phyloP scores from a whole-genome alignment of 2,797 vertebrate genomes.

The Cirrhinus mrigala region DNA sequence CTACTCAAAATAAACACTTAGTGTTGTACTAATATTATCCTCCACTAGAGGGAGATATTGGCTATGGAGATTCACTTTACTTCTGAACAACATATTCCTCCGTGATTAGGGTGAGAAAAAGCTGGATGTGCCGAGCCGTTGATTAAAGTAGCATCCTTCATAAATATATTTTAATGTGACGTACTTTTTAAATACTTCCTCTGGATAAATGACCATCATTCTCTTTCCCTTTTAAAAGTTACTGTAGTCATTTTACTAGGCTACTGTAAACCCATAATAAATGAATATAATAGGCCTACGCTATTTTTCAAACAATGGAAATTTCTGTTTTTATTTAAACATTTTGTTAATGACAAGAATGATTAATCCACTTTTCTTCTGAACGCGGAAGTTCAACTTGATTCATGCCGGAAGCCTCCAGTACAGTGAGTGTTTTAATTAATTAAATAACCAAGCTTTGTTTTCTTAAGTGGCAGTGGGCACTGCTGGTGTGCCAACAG shows the following conservation, averaged over 20 bases:
- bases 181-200: neutral
- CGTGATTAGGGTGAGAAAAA: neutral
- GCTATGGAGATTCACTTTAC: neutral
- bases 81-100: neutral
- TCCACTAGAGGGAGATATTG: slow-evolving; percentile 31
- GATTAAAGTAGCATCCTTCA: neutral
- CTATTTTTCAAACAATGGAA: neutral
- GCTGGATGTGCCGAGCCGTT: neutral
- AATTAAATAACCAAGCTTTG: neutral
- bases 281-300: no score
- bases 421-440: neutral
- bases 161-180: neutral
- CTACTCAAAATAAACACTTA: neutral
- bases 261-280: neutral
- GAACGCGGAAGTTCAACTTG: neutral
- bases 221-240: neutral
- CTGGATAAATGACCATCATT: neutral
- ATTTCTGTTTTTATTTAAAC: no score
- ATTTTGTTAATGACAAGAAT: neutral
- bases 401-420: neutral
- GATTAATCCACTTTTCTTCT: neutral
- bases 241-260: neutral
- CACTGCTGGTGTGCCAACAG: no score
- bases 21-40: neutral
- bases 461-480: neutral